A percentile compares a stretch with the other conserved stretches of the same genome.
These are phyloP conservation scores for Celastrina argiolus DNA, from an alignment of 2,888 invertebrate genomes.

Conservation along the genomic window DNA sequence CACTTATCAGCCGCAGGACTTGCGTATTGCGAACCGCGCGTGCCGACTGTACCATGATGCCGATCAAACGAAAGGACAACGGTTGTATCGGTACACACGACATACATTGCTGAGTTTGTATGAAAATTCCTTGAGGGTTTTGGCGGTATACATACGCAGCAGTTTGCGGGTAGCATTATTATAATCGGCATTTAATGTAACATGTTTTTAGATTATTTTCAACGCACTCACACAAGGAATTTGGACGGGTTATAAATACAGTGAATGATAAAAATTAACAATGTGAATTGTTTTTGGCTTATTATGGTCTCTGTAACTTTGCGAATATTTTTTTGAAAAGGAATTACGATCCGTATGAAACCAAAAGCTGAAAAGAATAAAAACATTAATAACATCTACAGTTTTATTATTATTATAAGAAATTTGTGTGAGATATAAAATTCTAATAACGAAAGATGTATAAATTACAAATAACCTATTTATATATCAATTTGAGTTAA, in stretches of 20 bases:
- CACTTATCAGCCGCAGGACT: constrained; percentile 66
- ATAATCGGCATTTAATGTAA: neutral
- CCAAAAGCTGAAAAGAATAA: too few species aligned
- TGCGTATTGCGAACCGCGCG: constrained; percentile 62
- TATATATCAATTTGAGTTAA: too few species aligned
- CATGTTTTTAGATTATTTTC: neutral
- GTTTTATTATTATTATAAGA: too few species aligned
- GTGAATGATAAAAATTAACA: neutral
- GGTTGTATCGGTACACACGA: constrained; percentile 23
- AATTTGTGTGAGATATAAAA: too few species aligned
- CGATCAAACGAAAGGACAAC: constrained; percentile 25
- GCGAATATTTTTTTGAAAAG: too few species aligned
- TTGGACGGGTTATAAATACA: neutral
- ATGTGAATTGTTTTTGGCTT: too few species aligned
- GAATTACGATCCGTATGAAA: too few species aligned
- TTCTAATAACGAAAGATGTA: too few species aligned
- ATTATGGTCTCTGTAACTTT: too few species aligned
- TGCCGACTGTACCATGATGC: constrained; percentile 51
- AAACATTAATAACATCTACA: too few species aligned
- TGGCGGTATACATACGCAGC: neutral
- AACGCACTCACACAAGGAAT: neutral
- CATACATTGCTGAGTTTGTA: constrained; percentile 32
- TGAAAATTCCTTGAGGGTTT: neutral
- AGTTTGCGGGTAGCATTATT: neutral
- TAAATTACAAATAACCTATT: too few species aligned